Percentiles rank a stretch among this genome's conserved stretches.
Conservation (phyloP, 2,888 invertebrate species). For the Agonopterix arenella region DNA sequence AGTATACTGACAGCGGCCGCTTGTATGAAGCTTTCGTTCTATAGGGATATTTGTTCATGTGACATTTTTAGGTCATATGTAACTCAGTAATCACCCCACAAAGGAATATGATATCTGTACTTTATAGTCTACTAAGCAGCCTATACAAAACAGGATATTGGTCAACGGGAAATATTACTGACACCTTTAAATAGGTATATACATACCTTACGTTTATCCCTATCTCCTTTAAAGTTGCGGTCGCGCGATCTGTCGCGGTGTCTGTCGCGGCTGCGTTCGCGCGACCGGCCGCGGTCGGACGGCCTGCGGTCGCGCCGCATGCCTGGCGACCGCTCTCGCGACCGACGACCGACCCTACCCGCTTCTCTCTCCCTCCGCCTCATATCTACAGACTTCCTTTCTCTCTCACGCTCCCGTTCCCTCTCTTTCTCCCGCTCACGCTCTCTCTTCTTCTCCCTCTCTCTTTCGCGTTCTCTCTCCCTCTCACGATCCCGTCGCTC, state of each 20-base stretch:
- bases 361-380: conserved; percentile 26
- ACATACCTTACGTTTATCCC: conserved; percentile 34
- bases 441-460: conserved; percentile 36
- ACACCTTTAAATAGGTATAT: too few species aligned
- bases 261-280: conserved; percentile 36
- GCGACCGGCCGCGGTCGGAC: conserved; percentile 35
- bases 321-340: conserved; percentile 22
- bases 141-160: too few species aligned
- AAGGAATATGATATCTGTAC: too few species aligned
- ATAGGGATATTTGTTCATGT: too few species aligned
- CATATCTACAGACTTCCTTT: conserved; percentile 21
- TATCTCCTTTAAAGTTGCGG: conserved; percentile 28
- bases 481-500: conserved; percentile 33
- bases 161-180: too few species aligned
- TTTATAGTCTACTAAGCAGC: too few species aligned
- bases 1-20: too few species aligned
- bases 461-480: conserved; percentile 24
- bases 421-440: conserved; percentile 24
- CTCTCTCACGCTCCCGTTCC: conserved; percentile 17
- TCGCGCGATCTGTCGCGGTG: conserved; percentile 31
- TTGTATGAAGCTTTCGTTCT: too few species aligned
- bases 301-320: conserved; percentile 22
- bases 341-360: conserved; percentile 21
- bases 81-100: too few species aligned
- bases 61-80: too few species aligned